phyloP scores from a whole-genome alignment of 92 coral and sea anemone species.

The Heliopora coerulea region DNA sequence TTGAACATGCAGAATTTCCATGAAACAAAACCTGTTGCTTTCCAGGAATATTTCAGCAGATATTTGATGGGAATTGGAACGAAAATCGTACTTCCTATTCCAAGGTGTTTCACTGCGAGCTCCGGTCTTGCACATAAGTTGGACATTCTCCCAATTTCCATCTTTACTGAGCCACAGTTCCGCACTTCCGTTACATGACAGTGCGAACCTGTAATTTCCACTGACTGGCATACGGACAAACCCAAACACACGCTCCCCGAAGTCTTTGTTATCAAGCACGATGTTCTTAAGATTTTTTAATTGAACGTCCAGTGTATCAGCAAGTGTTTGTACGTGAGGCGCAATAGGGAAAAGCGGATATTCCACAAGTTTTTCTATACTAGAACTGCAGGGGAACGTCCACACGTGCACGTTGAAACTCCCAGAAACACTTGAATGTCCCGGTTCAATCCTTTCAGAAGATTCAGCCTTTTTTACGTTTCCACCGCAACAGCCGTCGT shows the following conservation, averaged over 20 bases:
- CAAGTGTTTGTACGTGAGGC: conserved; percentile 45
- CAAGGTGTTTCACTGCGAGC: background rate
- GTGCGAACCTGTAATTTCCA: conserved; percentile 46
- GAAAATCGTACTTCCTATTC: background rate
- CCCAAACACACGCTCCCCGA: conserved; percentile 52
- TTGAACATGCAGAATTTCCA: conserved; percentile 61
- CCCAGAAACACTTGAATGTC: conserved; percentile 5
- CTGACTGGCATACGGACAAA: conserved; percentile 47
- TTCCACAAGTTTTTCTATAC: conserved; percentile 46
- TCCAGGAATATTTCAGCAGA: conserved; percentile 50
- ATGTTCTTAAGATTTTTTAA: conserved; percentile 17
- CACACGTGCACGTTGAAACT: conserved; percentile 9
- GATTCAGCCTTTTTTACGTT: too few relatives aligned
- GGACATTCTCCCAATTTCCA: background rate
- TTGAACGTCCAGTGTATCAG: conserved; percentile 36
- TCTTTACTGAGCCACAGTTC: conserved; percentile 11
- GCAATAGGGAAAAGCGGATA: conserved; percentile 68
- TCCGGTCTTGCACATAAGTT: conserved; percentile 10
- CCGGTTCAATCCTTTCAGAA: background rate
- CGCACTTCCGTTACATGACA: conserved; percentile 2
- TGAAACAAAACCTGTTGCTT: conserved; percentile 51
- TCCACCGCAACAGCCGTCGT: too few relatives aligned
- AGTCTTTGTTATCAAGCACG: conserved; percentile 18
- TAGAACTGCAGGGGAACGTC: conserved; percentile 14
- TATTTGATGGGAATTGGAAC: conserved; percentile 10